Conservation (phyloP, 2,888 invertebrate genomes). For the Diarsia mendica region DNA sequence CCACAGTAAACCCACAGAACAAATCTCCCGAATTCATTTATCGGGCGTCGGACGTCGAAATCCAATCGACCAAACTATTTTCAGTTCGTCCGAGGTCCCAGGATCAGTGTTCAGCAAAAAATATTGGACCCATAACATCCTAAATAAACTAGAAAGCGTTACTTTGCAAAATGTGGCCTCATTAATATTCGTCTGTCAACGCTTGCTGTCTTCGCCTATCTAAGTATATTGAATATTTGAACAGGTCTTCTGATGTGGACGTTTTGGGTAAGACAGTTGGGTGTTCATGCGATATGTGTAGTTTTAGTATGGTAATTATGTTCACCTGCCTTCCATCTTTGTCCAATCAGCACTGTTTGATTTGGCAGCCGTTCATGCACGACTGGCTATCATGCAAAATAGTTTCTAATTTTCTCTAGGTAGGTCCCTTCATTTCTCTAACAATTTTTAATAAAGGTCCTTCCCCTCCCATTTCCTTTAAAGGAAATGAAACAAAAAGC, state of each 20-base stretch:
- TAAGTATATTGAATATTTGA: constrained; percentile 57
- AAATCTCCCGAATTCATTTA: constrained; percentile 60
- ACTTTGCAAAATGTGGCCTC: constrained; percentile 72
- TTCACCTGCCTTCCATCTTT: background rate
- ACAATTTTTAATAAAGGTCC: constrained; percentile 12
- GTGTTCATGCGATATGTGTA: background rate
- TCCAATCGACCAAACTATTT: constrained; percentile 72
- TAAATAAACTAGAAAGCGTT: constrained; percentile 76
- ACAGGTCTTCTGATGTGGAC: constrained; percentile 42
- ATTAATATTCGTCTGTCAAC: constrained; percentile 75
- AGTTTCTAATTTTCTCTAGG: background rate
- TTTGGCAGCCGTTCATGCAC: background rate
- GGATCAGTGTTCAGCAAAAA: constrained; percentile 70
- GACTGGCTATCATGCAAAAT: background rate
- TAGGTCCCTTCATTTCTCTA: background rate
- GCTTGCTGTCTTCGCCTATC: constrained; percentile 56
- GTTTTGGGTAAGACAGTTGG: constrained; percentile 26
- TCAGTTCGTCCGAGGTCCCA: constrained; percentile 26
- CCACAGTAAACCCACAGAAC: constrained; percentile 36
- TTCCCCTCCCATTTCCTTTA: constrained; percentile 16
- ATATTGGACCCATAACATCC: constrained; percentile 62
- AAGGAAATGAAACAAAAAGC: constrained; percentile 37
- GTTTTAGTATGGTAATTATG: background rate
- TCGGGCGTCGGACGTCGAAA: constrained; percentile 45
- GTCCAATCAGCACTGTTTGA: background rate